These are phyloP conservation scores for Thomomys bottae DNA, from an alignment of 2,113 vertebrate genomes.

Conservation along the genomic window DNA sequence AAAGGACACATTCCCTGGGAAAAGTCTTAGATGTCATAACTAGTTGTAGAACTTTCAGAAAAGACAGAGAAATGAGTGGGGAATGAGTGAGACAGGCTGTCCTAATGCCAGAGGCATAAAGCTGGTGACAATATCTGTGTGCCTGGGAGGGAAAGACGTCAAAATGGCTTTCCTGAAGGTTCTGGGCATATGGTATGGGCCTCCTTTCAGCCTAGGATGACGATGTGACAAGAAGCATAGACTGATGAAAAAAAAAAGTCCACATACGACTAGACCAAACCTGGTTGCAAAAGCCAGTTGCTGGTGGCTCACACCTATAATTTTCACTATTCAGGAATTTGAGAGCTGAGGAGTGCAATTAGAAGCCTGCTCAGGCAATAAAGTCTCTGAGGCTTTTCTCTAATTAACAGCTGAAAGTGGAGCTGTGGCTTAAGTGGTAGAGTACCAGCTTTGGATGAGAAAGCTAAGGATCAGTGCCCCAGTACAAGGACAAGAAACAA, in stretches of 20 bases:
- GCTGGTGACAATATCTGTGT: not conserved
- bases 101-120: not conserved
- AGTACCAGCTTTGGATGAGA: too few species aligned
- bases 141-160: not conserved
- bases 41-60: not conserved
- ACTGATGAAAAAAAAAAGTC: not conserved
- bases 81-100: not conserved
- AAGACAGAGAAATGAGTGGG: not conserved
- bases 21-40: not conserved
- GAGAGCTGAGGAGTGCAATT: too few species aligned
- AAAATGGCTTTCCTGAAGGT: not conserved
- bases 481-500: too few species aligned
- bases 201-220: not conserved
- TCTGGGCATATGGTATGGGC: accelerated
- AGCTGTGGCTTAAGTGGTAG: too few species aligned
- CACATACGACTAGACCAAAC: not conserved
- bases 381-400: too few species aligned
- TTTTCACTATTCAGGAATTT: too few species aligned
- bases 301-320: too few species aligned
- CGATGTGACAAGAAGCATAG: not conserved
- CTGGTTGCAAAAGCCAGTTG: not conserved
- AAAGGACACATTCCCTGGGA: not conserved
- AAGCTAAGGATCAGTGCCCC: too few species aligned
- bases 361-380: too few species aligned
- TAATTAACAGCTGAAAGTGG: too few species aligned